A percentile compares a stretch with the other conserved stretches of the same genome.
Evolutionary conservation across 2,797 vertebrate species (phyloP).

Genomic region (Australoheros facetus): DNA sequence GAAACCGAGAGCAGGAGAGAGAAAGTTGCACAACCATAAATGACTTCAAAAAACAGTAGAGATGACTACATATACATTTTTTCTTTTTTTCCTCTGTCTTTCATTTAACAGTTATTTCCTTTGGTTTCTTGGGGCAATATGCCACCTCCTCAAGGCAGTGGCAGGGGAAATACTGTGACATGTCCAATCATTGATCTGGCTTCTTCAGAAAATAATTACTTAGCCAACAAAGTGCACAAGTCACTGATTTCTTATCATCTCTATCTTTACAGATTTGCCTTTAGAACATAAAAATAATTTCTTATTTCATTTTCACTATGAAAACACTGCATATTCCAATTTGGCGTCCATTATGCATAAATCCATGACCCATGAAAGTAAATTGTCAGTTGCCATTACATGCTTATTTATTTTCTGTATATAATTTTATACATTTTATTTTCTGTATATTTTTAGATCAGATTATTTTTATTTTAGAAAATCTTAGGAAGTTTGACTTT

Average conservation of each 20-base stretch:
- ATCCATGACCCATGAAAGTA: no score
- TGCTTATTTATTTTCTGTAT: no score
- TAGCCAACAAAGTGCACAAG: background rate
- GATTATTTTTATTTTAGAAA: no score
- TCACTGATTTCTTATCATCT: background rate
- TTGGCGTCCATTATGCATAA: background rate
- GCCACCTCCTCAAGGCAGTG: background rate
- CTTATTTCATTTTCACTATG: background rate
- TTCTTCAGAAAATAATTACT: background rate
- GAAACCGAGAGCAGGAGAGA: background rate
- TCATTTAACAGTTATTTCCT: background rate
- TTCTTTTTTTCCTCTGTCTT: background rate
- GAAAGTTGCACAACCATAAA: background rate
- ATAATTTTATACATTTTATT: no score
- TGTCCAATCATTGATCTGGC: background rate
- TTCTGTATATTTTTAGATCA: no score
- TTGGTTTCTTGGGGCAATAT: background rate
- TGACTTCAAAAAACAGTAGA: background rate
- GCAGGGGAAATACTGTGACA: background rate
- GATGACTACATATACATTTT: background rate
- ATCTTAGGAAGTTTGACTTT: no score
- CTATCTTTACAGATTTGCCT: background rate
- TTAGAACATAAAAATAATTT: no score
- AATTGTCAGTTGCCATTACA: no score
- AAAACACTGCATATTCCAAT: background rate